A percentile compares a stretch with the other conserved stretches of the same genome.
These are phyloP conservation scores for Melanotaenia maccullochi DNA, from an alignment of 2,797 vertebrate species.

Conservation along the genomic window DNA sequence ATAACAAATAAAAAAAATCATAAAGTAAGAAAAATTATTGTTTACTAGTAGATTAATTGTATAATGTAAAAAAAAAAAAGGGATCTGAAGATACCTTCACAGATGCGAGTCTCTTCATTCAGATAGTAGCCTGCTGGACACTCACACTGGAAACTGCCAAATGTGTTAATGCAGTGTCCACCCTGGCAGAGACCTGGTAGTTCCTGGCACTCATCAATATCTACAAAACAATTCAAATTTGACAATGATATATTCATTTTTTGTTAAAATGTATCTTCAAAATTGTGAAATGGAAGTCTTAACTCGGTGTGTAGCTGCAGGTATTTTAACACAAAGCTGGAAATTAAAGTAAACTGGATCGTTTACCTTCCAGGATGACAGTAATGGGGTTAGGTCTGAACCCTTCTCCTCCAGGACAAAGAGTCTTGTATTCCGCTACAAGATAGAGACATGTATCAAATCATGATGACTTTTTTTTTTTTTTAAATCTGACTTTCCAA, in stretches of 20 bases:
- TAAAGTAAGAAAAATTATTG: background rate
- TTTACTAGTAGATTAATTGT: background rate
- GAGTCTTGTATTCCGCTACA: conserved; percentile 92
- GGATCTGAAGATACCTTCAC: conserved; percentile 84
- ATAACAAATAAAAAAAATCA: background rate
- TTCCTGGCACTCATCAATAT: conserved; percentile 95
- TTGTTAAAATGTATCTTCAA: background rate
- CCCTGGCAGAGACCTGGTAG: conserved; percentile 94
- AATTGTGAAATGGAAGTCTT: background rate
- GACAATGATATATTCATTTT: background rate
- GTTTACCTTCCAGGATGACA: conserved; percentile 92
- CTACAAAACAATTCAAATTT: conserved; percentile 66
- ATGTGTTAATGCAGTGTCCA: conserved; percentile 93
- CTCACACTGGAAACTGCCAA: conserved; percentile 95
- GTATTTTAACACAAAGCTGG: background rate
- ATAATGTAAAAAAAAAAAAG: background rate
- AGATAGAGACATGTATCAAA: conserved; percentile 12
- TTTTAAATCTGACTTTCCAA: background rate
- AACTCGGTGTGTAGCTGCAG: background rate
- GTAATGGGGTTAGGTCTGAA: conserved; percentile 95
- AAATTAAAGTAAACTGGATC: background rate
- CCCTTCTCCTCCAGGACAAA: conserved; percentile 94
- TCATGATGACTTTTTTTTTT: background rate
- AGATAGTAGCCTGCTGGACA: conserved; percentile 94
- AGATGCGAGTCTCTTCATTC: conserved; percentile 89